Conservation (phyloP, 2,797 vertebrate species). For the Acomys russatus region DNA sequence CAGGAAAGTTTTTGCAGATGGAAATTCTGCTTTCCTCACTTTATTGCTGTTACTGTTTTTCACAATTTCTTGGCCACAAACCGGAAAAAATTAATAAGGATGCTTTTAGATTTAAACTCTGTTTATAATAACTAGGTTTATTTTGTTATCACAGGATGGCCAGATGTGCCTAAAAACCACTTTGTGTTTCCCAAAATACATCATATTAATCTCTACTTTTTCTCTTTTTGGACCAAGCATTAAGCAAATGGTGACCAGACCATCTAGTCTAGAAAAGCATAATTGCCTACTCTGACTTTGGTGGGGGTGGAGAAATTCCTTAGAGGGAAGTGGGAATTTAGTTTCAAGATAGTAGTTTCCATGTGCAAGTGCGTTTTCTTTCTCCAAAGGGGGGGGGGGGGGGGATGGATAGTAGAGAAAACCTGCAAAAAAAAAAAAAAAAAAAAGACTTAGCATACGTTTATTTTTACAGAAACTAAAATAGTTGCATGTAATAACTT, state of each 20-base stretch:
- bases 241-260: conserved; percentile 79
- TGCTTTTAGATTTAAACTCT: conserved; percentile 56
- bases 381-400: conserved; percentile 16
- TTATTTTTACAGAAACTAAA: conserved; percentile 44
- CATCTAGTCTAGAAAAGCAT: conserved; percentile 52
- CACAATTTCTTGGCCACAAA: conserved; percentile 59
- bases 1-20: conserved; percentile 70
- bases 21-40: conserved; percentile 67
- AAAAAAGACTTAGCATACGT: conserved; percentile 53
- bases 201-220: conserved; percentile 39
- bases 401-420: conserved; percentile 47
- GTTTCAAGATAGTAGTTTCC: conserved; percentile 74
- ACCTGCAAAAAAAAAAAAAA: background rate
- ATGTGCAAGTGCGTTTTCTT: conserved; percentile 57
- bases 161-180: conserved; percentile 67
- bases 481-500: conserved; percentile 58
- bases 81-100: conserved; percentile 75
- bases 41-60: conserved; percentile 65
- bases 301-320: conserved; percentile 70
- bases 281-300: conserved; percentile 81
- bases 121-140: conserved; percentile 60
- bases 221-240: conserved; percentile 56
- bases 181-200: conserved; percentile 59
- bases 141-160: conserved; percentile 61
- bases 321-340: conserved; percentile 80